Evolutionary conservation across 2,888 invertebrate species (phyloP).

Genomic region (Rhimphoctona megacephalus): DNA sequence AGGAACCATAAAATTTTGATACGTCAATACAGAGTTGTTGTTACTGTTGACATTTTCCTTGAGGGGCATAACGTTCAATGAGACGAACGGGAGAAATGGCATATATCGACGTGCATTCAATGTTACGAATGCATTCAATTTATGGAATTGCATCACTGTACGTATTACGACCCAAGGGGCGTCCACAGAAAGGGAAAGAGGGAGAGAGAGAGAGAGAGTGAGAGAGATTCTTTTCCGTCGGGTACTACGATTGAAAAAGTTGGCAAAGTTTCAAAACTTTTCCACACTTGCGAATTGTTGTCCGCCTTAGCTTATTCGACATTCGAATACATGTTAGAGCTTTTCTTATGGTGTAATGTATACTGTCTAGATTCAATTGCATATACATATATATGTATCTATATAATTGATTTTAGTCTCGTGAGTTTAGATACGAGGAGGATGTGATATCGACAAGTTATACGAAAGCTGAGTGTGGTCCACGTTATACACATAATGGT

Average conservation of each 20-base stretch:
- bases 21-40: background rate
- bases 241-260: slow-evolving; percentile 80
- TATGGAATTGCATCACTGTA: slow-evolving; percentile 78
- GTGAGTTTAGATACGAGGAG: slow-evolving; percentile 71
- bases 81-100: slow-evolving; percentile 11
- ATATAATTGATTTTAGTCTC: slow-evolving; percentile 61
- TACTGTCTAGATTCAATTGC: slow-evolving; percentile 31
- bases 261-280: slow-evolving; percentile 79
- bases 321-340: slow-evolving; percentile 77
- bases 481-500: slow-evolving; percentile 44
- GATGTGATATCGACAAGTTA: slow-evolving; percentile 71
- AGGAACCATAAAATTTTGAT: slow-evolving; percentile 8
- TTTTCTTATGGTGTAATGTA: slow-evolving; percentile 47
- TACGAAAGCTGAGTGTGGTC: slow-evolving; percentile 34
- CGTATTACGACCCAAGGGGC: slow-evolving; percentile 58
- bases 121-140: slow-evolving; percentile 78
- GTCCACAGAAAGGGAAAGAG: slow-evolving; percentile 14
- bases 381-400: background rate
- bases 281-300: slow-evolving; percentile 24
- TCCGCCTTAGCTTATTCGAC: slow-evolving; percentile 73
- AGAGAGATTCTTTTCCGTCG: slow-evolving; percentile 61
- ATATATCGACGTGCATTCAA: slow-evolving; percentile 44
- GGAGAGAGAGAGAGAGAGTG: background rate
- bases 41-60: slow-evolving; percentile 13
- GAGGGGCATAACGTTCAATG: slow-evolving; percentile 8